A percentile compares a stretch with the other conserved stretches of the same genome.
These are phyloP conservation scores for Phrynocephalus vlangalii DNA, from an alignment of 2,797 vertebrate species.

Conservation along the genomic window DNA sequence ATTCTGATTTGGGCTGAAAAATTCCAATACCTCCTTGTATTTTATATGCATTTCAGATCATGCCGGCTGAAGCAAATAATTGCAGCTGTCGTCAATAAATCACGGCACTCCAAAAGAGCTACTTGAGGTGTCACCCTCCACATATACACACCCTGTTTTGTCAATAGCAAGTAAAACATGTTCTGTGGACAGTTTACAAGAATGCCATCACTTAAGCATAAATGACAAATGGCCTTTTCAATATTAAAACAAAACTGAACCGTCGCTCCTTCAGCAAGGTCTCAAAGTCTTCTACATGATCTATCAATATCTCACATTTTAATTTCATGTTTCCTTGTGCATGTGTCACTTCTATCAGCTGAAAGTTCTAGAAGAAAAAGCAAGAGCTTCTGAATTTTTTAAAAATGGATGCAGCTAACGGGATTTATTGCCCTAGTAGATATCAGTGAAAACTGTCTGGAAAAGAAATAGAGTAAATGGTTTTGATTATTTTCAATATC, in stretches of 20 bases:
- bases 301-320: slow-evolving; percentile 52
- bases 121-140: slow-evolving; percentile 50
- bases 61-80: slow-evolving; percentile 79
- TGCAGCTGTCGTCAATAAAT: slow-evolving; percentile 78
- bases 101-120: slow-evolving; percentile 71
- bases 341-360: slow-evolving; percentile 28
- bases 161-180: slow-evolving; percentile 77
- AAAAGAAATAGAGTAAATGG: not conserved
- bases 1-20: slow-evolving; percentile 81
- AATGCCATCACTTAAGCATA: slow-evolving; percentile 70
- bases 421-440: not conserved
- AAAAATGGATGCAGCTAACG: not conserved
- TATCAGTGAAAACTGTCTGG: not conserved
- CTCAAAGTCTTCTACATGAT: slow-evolving; percentile 66
- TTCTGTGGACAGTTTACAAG: slow-evolving; percentile 71
- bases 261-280: slow-evolving; percentile 63
- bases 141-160: slow-evolving; percentile 52
- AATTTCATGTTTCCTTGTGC: slow-evolving; percentile 48
- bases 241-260: not conserved
- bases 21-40: slow-evolving; percentile 76
- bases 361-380: slow-evolving; percentile 21
- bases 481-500: not conserved
- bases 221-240: not conserved
- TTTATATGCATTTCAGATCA: slow-evolving; percentile 78
- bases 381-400: not conserved